Evolutionary conservation across 2,113 vertebrate species (phyloP).

Genomic region (Eulacestoma nigropectus): DNA sequence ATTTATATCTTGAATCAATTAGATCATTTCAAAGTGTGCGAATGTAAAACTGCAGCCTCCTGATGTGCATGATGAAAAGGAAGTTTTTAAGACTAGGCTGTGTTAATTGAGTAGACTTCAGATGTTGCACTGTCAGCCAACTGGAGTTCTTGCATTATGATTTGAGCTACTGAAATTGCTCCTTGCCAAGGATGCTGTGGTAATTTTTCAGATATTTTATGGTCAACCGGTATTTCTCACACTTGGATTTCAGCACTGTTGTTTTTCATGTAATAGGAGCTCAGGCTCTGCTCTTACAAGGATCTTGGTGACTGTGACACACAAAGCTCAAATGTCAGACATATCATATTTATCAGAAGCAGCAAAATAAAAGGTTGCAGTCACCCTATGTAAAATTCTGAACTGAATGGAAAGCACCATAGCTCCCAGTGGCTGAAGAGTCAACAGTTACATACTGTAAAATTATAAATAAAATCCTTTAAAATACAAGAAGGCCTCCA

Average conservation of each 20-base stretch:
- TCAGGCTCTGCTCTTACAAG: background rate
- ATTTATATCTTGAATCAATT: background rate
- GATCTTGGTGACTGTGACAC: background rate
- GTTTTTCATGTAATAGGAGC: background rate
- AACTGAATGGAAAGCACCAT: background rate
- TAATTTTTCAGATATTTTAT: background rate
- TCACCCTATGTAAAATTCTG: background rate
- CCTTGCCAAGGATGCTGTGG: background rate
- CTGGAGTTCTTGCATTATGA: background rate
- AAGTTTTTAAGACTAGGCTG: background rate
- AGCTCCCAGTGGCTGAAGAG: background rate
- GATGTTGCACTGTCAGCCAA: background rate
- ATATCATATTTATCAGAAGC: constrained; percentile 21
- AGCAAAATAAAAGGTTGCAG: background rate
- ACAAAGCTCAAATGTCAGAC: constrained; percentile 7
- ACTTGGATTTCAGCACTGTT: background rate
- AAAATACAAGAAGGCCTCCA: background rate
- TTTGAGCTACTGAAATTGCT: background rate
- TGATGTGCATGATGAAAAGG: background rate
- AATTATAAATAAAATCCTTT: background rate
- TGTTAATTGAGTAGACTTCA: background rate
- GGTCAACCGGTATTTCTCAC: background rate
- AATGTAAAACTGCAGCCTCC: background rate
- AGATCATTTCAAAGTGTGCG: background rate
- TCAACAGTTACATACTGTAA: background rate